These are phyloP conservation scores for Drosophila dunni DNA, from an alignment of 1,140 invertebrate genomes.

Conservation along the genomic window DNA sequence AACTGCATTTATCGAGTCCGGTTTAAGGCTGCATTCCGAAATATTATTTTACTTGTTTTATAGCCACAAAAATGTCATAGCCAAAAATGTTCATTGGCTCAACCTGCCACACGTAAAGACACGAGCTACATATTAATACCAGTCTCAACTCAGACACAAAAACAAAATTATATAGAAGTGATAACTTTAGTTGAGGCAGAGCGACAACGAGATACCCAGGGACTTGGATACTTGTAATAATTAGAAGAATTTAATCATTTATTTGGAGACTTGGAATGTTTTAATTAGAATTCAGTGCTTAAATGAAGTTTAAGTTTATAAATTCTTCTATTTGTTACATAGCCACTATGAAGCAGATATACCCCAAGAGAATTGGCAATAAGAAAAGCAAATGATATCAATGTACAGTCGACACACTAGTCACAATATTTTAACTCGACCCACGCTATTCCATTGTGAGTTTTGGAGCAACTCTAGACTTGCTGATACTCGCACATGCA, in stretches of 20 bases:
- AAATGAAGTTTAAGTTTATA: too few species aligned
- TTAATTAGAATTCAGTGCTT: too few species aligned
- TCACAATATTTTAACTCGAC: slow-evolving; percentile 26
- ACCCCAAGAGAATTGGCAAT: slow-evolving; percentile 5
- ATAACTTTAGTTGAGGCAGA: too few species aligned
- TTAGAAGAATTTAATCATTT: too few species aligned
- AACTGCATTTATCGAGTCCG: slow-evolving; percentile 12
- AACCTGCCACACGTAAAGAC: slow-evolving; percentile 45
- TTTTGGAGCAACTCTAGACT: slow-evolving; percentile 36
- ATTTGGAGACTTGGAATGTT: too few species aligned
- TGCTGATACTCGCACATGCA: slow-evolving; percentile 52
- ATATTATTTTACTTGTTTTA: slow-evolving; percentile 49
- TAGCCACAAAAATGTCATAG: slow-evolving; percentile 39
- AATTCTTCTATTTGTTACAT: too few species aligned
- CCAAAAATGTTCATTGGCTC: slow-evolving; percentile 58
- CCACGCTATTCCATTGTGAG: slow-evolving; percentile 11
- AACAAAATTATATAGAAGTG: background rate
- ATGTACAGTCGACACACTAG: slow-evolving; percentile 75
- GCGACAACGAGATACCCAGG: too few species aligned
- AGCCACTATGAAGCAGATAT: too few species aligned
- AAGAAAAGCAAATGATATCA: slow-evolving; percentile 76
- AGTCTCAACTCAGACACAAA: slow-evolving; percentile 41
- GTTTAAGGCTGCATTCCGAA: slow-evolving; percentile 32
- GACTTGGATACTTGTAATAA: too few species aligned
- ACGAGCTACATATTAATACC: slow-evolving; percentile 70